Evolutionary conservation across 2,888 invertebrate species (phyloP), one percentile per base, ranked within the genome.

Genomic region (Plebejus argus): DNA sequence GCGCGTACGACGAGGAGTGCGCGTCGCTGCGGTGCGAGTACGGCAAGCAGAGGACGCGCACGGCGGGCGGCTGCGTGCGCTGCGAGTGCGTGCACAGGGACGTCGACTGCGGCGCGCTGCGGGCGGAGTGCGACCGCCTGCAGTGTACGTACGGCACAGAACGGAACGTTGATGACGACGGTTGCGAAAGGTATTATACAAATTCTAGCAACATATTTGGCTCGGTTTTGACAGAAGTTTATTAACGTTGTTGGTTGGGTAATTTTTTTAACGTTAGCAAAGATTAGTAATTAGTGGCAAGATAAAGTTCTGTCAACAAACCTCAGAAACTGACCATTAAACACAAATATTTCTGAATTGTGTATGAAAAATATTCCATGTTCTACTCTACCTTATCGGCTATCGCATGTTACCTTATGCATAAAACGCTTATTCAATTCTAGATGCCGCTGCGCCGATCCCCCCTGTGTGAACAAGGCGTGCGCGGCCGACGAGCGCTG

Each of bases 101-200:
- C 71, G 91, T 91, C 78, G 91, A 91, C 80, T 97, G 97, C 85
- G 94, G 92, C 70, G 90, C 87, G 76, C 95, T 95, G 79, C 92
- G 89, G 49, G 94, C 94, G 45, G 95, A 96, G 83, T 98, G 98
- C 86, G 91, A 90, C 0, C 88, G 89, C 0, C 87, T 97, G n/a
- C 94, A 94, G 70, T 98, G 98, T 87, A 95, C 96, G 0, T 97
- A 96, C 84, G 98, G 97, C 8, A 89, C 96, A 2, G 95, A 96
- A 78, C 95, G 81, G 76, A 77, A 74, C 10, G 78, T 76, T 1
- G 88, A 84, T 2, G 78, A 81, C 1, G 86, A 90, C 12, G 89
- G 89, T 49, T 93, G 93, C 79, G 86, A 87, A 66, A 88, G 87
- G 91, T 91, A 74, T 15, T 0, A 53, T 53, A 53, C 5, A 15